Conservation (phyloP, 2,797 vertebrate species). For the Acipenser ruthenus region DNA sequence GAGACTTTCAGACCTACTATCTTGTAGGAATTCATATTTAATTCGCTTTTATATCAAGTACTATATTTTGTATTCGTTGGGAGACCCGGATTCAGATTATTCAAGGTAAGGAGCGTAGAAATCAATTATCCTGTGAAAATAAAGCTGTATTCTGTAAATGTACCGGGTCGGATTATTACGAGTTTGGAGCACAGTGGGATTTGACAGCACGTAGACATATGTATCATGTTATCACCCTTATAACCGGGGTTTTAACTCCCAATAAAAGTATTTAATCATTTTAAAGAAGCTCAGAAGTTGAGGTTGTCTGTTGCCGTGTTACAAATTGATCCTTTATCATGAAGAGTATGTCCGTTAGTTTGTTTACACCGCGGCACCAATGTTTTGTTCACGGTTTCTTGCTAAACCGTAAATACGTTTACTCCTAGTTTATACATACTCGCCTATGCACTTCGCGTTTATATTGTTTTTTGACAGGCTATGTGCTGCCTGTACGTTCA, state of each 20-base stretch:
- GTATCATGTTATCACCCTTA: too few species aligned
- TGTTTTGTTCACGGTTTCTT: too few species aligned
- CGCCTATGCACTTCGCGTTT: too few species aligned
- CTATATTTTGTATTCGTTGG: conserved; percentile 26
- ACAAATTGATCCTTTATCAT: background rate
- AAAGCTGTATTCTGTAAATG: background rate
- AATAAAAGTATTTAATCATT: too few species aligned
- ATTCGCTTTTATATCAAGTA: conserved; percentile 21
- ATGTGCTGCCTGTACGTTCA: too few species aligned
- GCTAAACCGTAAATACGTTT: too few species aligned
- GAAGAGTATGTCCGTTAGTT: too few species aligned
- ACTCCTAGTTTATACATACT: too few species aligned
- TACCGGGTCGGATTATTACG: background rate
- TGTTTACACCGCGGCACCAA: too few species aligned
- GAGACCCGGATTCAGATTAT: conserved; percentile 5
- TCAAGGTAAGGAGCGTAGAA: conserved; percentile 11
- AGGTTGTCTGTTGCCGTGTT: background rate
- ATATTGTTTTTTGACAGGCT: too few species aligned
- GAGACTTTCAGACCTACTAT: conserved; percentile 51
- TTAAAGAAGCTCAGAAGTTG: too few species aligned
- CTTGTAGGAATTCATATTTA: conserved; percentile 48
- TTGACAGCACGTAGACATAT: background rate
- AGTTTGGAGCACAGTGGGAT: background rate
- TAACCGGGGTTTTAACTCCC: too few species aligned
- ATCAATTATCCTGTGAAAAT: background rate